These are phyloP conservation scores for Oncopeltus fasciatus DNA, from an alignment of 1,140 invertebrate species.

Conservation along the genomic window DNA sequence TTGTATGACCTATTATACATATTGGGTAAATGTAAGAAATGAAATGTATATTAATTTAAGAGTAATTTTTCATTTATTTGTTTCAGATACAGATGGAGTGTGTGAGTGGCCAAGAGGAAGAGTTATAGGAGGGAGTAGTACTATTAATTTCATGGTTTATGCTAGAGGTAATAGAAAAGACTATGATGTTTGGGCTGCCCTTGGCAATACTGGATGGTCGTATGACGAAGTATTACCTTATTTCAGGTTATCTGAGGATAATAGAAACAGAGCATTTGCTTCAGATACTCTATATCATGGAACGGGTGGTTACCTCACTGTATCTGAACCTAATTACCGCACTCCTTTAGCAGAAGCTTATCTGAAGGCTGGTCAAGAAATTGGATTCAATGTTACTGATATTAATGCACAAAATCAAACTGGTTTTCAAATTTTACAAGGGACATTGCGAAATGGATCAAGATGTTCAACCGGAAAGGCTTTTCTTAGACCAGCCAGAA, in stretches of 20 bases:
- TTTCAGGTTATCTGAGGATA: not conserved
- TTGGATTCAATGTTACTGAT: constrained; percentile 34
- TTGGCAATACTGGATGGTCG: constrained; percentile 34
- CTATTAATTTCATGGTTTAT: too few species aligned
- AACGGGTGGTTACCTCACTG: constrained; percentile 40
- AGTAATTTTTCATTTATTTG: too few species aligned
- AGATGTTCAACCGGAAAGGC: constrained; percentile 33
- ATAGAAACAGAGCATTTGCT: not conserved
- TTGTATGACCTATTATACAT: too few species aligned
- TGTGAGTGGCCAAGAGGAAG: constrained; percentile 28
- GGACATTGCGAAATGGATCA: constrained; percentile 22
- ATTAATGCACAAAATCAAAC: constrained; percentile 35
- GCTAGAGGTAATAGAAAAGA: constrained; percentile 39
- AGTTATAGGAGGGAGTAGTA: constrained; percentile 47
- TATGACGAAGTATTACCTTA: too few species aligned
- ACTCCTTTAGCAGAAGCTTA: constrained; percentile 38
- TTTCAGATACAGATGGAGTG: not conserved
- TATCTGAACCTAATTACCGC: constrained; percentile 36
- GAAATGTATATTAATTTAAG: too few species aligned
- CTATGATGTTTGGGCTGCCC: constrained; percentile 41
- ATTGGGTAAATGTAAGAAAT: too few species aligned
- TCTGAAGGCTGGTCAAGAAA: constrained; percentile 40
- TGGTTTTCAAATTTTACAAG: constrained; percentile 33
- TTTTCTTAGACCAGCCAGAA: constrained; percentile 37
- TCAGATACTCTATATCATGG: constrained; percentile 33